Evolutionary conservation across 2,888 invertebrate species (phyloP), one percentile per base, ranked within the genome.

Genomic region (Leptinotarsa haldemani): DNA sequence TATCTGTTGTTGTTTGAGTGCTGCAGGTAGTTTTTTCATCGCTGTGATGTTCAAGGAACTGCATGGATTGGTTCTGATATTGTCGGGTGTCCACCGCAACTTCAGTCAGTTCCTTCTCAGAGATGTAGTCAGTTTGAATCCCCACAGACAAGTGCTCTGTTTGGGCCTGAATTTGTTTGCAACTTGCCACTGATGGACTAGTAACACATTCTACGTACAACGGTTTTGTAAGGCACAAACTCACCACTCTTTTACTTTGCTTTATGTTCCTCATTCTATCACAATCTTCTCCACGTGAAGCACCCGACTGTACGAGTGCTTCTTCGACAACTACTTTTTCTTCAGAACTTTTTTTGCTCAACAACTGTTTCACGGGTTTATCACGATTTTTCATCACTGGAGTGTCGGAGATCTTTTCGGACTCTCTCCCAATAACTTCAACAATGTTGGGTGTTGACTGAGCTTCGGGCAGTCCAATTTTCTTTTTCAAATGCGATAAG

Each of bases 371-470:
- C 30, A 52, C 63, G 40, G 70, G 56, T 71, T 71, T 73, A 22
- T 67, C 46, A 69, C n/a, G 7, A 50, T 70, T 65, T 73, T 73
- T 69, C 13, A 67, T 16, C 16, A 72, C 53, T n/a, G 78, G 73
- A 13, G 74, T 78, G 20, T 65, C 50, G 25, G 63, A 66, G 56
- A 66, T 40, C n/a, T 65, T 53, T 53, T 47, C 56, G 22, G 56
- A 52, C 15, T 66, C 58, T 40, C 48, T 65, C 63, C 40, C 65
- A n/a, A 47, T n/a, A 50, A 16, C 67, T 18, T 75, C 74, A 69
- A 63, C 15, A 52, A 73, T 58, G 69, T 81, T 79, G 30, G 90
- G 90, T 53, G 91, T 91, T 7, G 91, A 91, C 80, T 90, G 90
- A 65, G 90, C 90, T 48, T 88, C 88, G 4, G 91, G 91, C 5